phyloP scores from a whole-genome alignment of 2,113 vertebrate species.

The Nothoprocta pentlandii region DNA sequence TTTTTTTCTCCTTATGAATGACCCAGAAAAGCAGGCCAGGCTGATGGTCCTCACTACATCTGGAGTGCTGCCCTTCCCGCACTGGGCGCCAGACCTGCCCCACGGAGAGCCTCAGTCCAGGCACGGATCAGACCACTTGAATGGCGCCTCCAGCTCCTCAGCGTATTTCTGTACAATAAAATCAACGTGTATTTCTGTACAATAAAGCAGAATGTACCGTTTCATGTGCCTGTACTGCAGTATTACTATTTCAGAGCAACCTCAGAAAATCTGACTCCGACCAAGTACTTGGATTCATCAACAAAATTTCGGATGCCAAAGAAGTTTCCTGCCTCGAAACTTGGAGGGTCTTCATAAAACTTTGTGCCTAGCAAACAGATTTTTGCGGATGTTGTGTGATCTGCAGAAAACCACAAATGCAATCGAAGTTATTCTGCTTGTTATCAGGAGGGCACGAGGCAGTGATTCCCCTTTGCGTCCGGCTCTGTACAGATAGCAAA shows the following conservation, averaged over 20 bases:
- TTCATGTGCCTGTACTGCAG: accelerated
- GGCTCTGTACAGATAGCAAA: background rate
- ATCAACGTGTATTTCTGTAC: background rate
- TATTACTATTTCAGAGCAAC: background rate
- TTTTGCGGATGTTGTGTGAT: background rate
- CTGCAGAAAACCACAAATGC: background rate
- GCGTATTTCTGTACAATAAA: background rate
- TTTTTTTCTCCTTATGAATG: background rate
- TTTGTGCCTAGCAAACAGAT: background rate
- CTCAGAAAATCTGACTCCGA: background rate
- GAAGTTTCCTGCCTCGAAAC: background rate
- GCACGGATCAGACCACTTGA: no score
- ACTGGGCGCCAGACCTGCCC: background rate
- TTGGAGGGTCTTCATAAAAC: background rate
- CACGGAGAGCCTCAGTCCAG: background rate
- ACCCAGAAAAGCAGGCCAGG: background rate
- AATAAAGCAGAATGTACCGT: background rate
- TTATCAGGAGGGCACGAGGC: background rate
- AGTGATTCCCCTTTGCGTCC: background rate
- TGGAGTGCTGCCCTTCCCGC: background rate
- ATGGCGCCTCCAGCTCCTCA: background rate
- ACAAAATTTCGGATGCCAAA: background rate
- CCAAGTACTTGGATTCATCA: background rate
- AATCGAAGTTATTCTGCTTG: accelerated
- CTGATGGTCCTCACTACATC: background rate